These are phyloP conservation scores for Operophtera brumata DNA, from an alignment of 2,888 invertebrate genomes.

Conservation along the genomic window DNA sequence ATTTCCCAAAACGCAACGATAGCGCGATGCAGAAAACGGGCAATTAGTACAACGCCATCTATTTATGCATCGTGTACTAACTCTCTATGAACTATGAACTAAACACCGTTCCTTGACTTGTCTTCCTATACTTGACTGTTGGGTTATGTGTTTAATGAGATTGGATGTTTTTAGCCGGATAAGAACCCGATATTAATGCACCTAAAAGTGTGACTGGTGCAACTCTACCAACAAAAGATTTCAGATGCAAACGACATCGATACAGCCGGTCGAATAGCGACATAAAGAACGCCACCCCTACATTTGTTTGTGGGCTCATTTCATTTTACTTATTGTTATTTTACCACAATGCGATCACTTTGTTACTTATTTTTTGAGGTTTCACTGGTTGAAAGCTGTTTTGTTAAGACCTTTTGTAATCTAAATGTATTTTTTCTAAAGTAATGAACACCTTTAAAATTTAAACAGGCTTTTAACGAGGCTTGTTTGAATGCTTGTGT, in stretches of 20 bases:
- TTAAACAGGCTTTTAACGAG: too few relatives aligned
- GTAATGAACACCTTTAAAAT: too few relatives aligned
- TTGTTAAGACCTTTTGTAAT: background rate
- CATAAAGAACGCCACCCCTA: constrained; percentile 62
- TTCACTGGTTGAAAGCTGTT: background rate
- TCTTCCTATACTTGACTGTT: too few relatives aligned
- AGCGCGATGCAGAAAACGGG: too few relatives aligned
- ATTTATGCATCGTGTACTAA: too few relatives aligned
- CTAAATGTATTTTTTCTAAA: background rate
- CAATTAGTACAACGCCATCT: too few relatives aligned
- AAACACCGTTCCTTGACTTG: too few relatives aligned
- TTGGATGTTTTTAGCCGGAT: too few relatives aligned
- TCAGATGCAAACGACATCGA: constrained; percentile 78
- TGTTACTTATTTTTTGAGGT: constrained; percentile 6
- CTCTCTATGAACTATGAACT: too few relatives aligned
- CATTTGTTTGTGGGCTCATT: constrained; percentile 72
- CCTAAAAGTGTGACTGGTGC: background rate
- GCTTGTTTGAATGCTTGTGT: too few relatives aligned
- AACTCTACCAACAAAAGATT: constrained; percentile 55
- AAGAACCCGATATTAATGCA: background rate
- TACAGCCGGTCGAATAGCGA: constrained; percentile 59
- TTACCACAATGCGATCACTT: constrained; percentile 18
- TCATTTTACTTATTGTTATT: constrained; percentile 63
- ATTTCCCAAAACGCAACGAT: too few relatives aligned
- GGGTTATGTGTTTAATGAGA: too few relatives aligned